Evolutionary conservation across 2,113 vertebrate species (phyloP).

Genomic region (Dipodomys spectabilis): DNA sequence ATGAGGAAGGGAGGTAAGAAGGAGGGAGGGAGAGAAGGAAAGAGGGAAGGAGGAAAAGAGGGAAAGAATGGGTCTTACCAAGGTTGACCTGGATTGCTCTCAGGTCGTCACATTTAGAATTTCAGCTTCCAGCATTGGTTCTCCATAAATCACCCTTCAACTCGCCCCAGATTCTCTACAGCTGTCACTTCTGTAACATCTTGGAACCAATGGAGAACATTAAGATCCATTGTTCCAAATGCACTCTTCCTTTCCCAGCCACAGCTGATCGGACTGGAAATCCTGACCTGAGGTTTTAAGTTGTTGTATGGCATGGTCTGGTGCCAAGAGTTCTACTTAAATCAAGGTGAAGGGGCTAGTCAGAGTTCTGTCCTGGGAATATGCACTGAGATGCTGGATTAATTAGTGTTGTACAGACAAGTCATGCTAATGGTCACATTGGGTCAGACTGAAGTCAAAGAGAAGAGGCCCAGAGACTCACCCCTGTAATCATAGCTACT

Average conservation of each 20-base stretch:
- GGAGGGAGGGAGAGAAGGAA: background rate
- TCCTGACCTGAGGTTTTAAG: background rate
- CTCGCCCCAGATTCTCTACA: background rate
- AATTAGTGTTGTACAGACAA: background rate
- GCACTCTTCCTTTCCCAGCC: background rate
- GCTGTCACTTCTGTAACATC: background rate
- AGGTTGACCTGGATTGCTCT: background rate
- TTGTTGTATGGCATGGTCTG: background rate
- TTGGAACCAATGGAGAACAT: background rate
- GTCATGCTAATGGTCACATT: background rate
- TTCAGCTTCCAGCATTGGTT: background rate
- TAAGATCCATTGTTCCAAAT: background rate
- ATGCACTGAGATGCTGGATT: background rate
- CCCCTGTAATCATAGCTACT: too few species aligned
- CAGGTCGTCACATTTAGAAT: background rate
- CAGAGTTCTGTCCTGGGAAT: background rate
- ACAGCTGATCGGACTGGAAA: background rate
- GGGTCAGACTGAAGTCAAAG: background rate
- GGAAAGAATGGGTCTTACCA: background rate
- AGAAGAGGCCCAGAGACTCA: background rate
- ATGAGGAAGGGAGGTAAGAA: background rate
- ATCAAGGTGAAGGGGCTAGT: fast-evolving
- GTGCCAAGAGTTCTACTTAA: background rate
- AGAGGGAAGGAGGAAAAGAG: background rate
- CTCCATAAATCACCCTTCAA: background rate